Evolutionary conservation across 2,797 vertebrate species (phyloP).

Genomic region (Typhlichthys subterraneus): DNA sequence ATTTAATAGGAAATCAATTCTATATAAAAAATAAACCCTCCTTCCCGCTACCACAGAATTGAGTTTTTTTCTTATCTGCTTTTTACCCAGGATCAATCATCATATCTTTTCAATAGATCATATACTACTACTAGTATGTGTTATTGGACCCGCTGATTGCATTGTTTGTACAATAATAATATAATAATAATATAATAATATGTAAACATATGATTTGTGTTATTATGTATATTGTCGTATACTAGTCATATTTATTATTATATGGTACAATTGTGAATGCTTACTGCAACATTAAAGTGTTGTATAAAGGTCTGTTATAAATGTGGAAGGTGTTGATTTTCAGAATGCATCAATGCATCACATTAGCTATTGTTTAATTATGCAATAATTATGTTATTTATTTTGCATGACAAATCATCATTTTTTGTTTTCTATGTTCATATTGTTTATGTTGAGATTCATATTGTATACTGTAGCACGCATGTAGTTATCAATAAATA

Average conservation of each 20-base stretch:
- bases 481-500: slow-evolving; percentile 54
- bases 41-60: slow-evolving; percentile 6
- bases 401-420: neutral
- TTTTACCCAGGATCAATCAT: slow-evolving; percentile 15
- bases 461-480: slow-evolving; percentile 32
- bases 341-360: slow-evolving; percentile 6
- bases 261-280: slow-evolving; percentile 1
- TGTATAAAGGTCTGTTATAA: slow-evolving; percentile 7
- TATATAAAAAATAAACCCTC: slow-evolving; percentile 19
- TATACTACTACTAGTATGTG: neutral
- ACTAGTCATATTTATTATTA: slow-evolving; percentile 15
- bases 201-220: slow-evolving; percentile 27
- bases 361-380: neutral
- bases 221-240: slow-evolving; percentile 9
- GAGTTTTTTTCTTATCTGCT: slow-evolving; percentile 10
- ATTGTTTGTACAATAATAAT: no score
- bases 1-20: slow-evolving; percentile 17
- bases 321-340: slow-evolving; percentile 10
- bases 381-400: slow-evolving; percentile 1
- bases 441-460: neutral
- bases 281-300: neutral
- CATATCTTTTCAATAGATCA: slow-evolving; percentile 24
- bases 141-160: slow-evolving; percentile 1
- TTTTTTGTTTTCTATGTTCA: no score
- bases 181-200: no score